phyloP scores from a whole-genome alignment of 37 sponge, comb jelly and placozoan genomes.

The Diacarnus erythraeanus region DNA sequence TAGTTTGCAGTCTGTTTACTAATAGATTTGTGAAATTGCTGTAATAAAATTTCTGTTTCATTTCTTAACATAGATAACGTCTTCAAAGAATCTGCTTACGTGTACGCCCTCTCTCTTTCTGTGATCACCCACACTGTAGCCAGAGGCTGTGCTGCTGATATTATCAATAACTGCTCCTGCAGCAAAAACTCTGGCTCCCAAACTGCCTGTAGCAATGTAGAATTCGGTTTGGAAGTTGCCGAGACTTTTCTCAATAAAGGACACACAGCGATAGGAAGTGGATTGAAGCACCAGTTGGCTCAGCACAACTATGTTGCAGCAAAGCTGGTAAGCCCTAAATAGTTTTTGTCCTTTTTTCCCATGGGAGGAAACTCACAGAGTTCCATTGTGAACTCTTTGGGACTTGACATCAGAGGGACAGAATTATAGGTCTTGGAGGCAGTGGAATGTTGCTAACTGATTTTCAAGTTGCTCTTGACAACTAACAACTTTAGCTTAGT shows the following conservation, averaged over 20 bases:
- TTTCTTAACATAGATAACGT: neutral
- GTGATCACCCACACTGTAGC: conserved; percentile 52
- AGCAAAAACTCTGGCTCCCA: neutral
- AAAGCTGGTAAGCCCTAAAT: conserved; percentile 37
- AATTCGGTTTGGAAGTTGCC: conserved; percentile 27
- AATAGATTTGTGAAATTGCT: too few relatives aligned
- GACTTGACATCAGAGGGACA: too few relatives aligned
- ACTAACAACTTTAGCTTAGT: too few relatives aligned
- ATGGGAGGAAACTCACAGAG: too few relatives aligned
- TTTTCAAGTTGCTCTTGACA: too few relatives aligned
- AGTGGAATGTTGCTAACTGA: neutral
- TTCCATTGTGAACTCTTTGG: too few relatives aligned
- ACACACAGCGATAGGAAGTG: neutral
- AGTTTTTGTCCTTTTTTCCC: too few relatives aligned
- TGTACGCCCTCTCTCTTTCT: conserved; percentile 45
- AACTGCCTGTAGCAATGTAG: conserved; percentile 21
- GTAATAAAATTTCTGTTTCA: neutral
- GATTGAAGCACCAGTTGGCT: neutral
- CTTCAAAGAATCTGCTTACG: conserved; percentile 31
- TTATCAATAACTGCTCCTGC: conserved; percentile 9
- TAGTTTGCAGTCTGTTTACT: too few relatives aligned
- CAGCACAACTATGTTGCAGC: conserved; percentile 16
- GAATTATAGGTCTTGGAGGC: neutral
- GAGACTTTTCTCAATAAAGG: conserved; percentile 12
- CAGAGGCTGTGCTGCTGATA: conserved; percentile 18